Base-by-base conservation (phyloP, 2,797 vertebrate genomes). In the Xiphorhynchus erythropygius region DNA sequence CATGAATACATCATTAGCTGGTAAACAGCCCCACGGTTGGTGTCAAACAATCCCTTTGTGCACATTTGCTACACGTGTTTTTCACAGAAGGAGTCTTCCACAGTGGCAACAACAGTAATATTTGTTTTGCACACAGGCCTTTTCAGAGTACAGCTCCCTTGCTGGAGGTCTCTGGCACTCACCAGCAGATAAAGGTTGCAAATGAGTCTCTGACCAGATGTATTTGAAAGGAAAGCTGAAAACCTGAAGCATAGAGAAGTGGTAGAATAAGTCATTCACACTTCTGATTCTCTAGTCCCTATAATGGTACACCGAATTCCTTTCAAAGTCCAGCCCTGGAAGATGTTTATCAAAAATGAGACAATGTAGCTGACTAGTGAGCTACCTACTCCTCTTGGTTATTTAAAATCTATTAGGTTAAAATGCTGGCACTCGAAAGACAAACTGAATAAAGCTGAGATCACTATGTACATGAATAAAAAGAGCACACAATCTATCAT, bases 371-470 rank as follows among this genome's bases (percentile, higher is more conserved):
- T 76, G 42, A 52, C 28, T 75, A 55, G 46, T 18, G 7, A 85
- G 57, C 79, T 89, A 77, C 57, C 24, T 80, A 35, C 25, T 91
- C 39, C 41, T 93, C 46, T 62, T 57, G 25, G 62, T 77, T 92
- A 56, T 86, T 83, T 85, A 73, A 96, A 91, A 86, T 77, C 52
- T 86, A 24, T 69, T 73, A 28, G 44, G 41, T 79, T 86, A 81
- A 86, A 90, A 59, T 76, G 23, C 49, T 78, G 69, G 39, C 46
- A 78, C 12, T 81, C 27, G 44, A 85, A 79, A 87, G 16, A 21
- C n/a, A 65, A 39, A 64, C 50, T 83, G 53, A 89, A 92, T 75
- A 91, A 92, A 89, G 42, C 65, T 94, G 93, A 96, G 69, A 65
- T 94, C 92, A 94, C 79, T n/a, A 52, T 23, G 27, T 81, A 69